A percentile compares a stretch with the other conserved stretches of the same genome.
phyloP scores from a whole-genome alignment of 92 coral and sea anemone species.

The Virgularia gustaviana region DNA sequence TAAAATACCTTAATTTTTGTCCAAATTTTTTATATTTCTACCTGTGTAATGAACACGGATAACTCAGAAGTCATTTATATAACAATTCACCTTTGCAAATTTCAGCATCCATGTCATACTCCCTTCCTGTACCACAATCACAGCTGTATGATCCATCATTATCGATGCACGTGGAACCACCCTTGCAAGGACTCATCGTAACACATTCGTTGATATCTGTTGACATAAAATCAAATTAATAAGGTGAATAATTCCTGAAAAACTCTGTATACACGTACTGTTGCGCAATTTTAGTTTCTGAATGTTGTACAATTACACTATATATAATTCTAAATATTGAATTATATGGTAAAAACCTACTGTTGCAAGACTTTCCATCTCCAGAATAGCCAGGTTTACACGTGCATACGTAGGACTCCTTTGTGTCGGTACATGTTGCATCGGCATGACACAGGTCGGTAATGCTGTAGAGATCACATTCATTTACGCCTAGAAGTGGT shows the following conservation, averaged over 20 bases:
- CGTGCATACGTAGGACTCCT: constrained; percentile 4
- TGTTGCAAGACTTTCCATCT: neutral
- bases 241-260: neutral
- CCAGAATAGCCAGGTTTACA: constrained; percentile 6
- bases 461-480: constrained; percentile 17
- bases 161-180: constrained; percentile 32
- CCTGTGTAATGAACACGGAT: too few species aligned
- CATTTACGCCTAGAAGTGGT: constrained; percentile 19
- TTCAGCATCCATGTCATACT: constrained; percentile 20
- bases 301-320: too few species aligned
- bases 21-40: too few species aligned
- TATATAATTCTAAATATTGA: too few species aligned
- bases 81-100: constrained; percentile 4
- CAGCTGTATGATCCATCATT: constrained; percentile 37
- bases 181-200: constrained; percentile 31
- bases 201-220: constrained; percentile 46
- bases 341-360: neutral
- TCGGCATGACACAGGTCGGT: constrained; percentile 13
- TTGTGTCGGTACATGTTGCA: constrained; percentile 11
- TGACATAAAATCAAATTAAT: neutral
- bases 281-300: too few species aligned
- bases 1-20: neutral
- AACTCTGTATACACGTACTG: too few species aligned
- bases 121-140: constrained; percentile 26
- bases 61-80: neutral